Evolutionary conservation across 1,140 invertebrate species (phyloP).

Genomic region (Aphelenchoides besseyi): DNA sequence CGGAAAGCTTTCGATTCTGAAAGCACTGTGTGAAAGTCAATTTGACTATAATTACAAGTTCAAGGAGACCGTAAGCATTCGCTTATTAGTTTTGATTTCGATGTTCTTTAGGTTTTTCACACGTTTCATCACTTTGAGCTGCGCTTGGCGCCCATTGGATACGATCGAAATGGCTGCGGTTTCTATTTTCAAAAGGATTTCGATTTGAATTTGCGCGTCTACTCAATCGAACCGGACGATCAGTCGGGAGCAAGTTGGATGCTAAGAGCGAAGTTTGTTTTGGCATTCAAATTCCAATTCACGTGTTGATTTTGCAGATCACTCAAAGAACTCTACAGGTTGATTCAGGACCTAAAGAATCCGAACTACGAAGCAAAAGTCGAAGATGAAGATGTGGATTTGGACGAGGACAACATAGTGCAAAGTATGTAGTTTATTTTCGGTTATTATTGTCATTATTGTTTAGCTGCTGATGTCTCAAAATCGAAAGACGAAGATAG

Average conservation of each 20-base stretch:
- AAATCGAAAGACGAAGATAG: slow-evolving; percentile 22
- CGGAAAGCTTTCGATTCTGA: slow-evolving; percentile 41
- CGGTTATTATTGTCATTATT: slow-evolving; percentile 14
- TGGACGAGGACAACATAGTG: slow-evolving; percentile 41
- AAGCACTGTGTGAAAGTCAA: slow-evolving; percentile 42
- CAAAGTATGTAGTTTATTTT: slow-evolving; percentile 37
- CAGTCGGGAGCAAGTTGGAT: slow-evolving; percentile 38
- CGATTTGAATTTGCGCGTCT: slow-evolving; percentile 43
- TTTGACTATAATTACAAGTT: slow-evolving; percentile 51
- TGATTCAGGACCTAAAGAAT: slow-evolving; percentile 30
- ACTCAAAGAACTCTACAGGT: slow-evolving; percentile 22
- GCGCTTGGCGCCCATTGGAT: slow-evolving; percentile 42
- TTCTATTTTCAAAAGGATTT: slow-evolving; percentile 42
- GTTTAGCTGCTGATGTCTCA: neutral
- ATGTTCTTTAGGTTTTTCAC: slow-evolving; percentile 39
- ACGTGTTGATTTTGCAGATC: slow-evolving; percentile 16
- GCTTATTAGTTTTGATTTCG: slow-evolving; percentile 22
- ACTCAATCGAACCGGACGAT: slow-evolving; percentile 47
- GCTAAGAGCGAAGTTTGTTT: slow-evolving; percentile 27
- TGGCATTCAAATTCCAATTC: slow-evolving; percentile 9
- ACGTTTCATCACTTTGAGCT: slow-evolving; percentile 37
- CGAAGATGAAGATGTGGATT: slow-evolving; percentile 29
- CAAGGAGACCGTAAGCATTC: slow-evolving; percentile 47
- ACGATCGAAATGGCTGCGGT: slow-evolving; percentile 30
- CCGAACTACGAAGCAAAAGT: slow-evolving; percentile 32